phyloP scores from a whole-genome alignment of 2,113 vertebrate species.

The Laticauda colubrina region DNA sequence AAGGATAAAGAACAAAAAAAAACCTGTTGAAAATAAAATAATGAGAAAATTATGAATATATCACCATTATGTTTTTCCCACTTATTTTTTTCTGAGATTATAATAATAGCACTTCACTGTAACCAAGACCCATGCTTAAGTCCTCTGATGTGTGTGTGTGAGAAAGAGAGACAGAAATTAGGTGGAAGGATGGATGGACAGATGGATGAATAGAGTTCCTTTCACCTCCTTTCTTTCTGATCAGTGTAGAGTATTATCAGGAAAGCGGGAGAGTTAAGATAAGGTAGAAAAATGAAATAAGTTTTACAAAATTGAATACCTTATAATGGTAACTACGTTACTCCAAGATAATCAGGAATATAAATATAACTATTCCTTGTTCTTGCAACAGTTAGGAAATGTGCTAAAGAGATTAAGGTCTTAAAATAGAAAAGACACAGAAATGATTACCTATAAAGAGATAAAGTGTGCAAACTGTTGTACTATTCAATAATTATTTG shows the following conservation, averaged over 20 bases:
- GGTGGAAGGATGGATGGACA: constrained; percentile 33
- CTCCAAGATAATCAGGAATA: constrained; percentile 58
- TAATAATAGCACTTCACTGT: constrained; percentile 54
- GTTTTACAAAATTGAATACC: constrained; percentile 71
- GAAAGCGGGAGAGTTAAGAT: constrained; percentile 59
- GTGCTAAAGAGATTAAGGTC: constrained; percentile 44
- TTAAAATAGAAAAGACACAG: constrained; percentile 35
- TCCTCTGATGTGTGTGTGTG: constrained; percentile 26
- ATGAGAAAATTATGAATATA: constrained; percentile 22
- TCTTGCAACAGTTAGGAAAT: constrained; percentile 48
- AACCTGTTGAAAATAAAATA: constrained; percentile 18
- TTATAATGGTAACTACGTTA: constrained; percentile 66
- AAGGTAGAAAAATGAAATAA: constrained; percentile 50
- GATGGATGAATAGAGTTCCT: constrained; percentile 35
- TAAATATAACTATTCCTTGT: constrained; percentile 66
- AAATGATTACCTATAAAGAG: constrained; percentile 36
- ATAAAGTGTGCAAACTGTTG: constrained; percentile 10
- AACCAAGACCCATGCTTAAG: constrained; percentile 52
- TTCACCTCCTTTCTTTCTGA: constrained; percentile 68
- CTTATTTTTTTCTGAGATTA: constrained; percentile 46
- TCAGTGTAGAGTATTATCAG: constrained; percentile 56
- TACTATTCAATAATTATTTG: constrained; percentile 43
- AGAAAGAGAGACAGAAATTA: neutral
- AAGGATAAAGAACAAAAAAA: constrained; percentile 12
- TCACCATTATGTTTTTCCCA: constrained; percentile 54